A percentile compares a stretch with the other conserved stretches of the same genome.
phyloP scores from a whole-genome alignment of 2,797 vertebrate genomes.

The Sandelia bainsii region DNA sequence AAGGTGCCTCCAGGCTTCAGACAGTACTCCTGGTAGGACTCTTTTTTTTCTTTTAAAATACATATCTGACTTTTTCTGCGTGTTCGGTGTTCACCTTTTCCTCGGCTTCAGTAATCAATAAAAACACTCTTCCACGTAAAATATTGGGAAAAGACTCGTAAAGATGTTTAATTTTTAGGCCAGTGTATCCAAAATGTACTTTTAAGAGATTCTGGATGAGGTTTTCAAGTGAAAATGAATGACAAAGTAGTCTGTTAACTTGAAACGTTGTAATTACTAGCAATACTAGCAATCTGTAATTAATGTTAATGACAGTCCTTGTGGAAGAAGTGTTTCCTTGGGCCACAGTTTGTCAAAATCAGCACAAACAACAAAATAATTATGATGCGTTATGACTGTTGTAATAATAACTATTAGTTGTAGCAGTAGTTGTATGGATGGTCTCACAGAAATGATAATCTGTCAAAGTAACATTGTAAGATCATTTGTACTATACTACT shows the following conservation, averaged over 20 bases:
- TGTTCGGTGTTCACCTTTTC: background rate
- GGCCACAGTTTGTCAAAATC: slow-evolving; percentile 2
- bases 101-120: background rate
- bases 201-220: background rate
- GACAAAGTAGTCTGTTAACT: slow-evolving; percentile 11
- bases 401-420: background rate
- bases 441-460: background rate
- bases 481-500: background rate
- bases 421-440: background rate
- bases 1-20: slow-evolving; percentile 57
- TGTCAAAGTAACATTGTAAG: background rate
- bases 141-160: background rate
- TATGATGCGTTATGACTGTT: no score
- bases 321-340: background rate
- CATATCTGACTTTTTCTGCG: background rate
- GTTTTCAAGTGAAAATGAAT: slow-evolving; percentile 27
- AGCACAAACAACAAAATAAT: background rate
- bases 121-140: background rate
- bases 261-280: background rate
- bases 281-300: background rate
- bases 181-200: background rate
- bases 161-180: background rate
- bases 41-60: background rate
- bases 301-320: background rate
- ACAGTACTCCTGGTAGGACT: slow-evolving; percentile 74